A percentile compares a stretch with the other conserved stretches of the same genome.
Conservation (phyloP, 2,797 vertebrate genomes). For the Miopithecus talapoin region DNA sequence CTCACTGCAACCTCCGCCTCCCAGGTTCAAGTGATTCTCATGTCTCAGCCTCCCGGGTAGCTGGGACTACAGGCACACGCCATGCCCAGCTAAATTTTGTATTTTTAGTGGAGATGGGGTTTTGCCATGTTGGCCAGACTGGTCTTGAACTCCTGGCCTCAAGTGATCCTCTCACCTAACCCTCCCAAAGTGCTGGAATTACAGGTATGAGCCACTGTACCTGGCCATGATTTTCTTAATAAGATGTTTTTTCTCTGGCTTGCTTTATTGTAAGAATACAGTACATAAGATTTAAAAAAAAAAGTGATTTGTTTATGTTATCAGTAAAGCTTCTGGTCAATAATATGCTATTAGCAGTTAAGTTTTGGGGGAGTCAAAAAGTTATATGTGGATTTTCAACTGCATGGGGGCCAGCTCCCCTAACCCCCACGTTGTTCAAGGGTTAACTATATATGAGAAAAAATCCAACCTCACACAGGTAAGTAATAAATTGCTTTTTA, state of each 20-base stretch:
- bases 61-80: background rate
- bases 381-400: background rate
- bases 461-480: background rate
- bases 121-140: background rate
- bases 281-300: background rate
- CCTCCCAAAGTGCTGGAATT: background rate
- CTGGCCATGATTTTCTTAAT: background rate
- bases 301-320: background rate
- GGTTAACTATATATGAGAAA: conserved; percentile 1
- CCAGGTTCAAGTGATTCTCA: background rate
- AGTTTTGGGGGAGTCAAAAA: background rate
- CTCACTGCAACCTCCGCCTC: background rate
- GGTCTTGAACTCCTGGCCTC: background rate
- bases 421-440: background rate
- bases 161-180: background rate
- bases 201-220: background rate
- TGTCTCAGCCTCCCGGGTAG: background rate
- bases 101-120: background rate
- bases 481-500: background rate
- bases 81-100: background rate
- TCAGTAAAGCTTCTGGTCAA: background rate
- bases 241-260: background rate
- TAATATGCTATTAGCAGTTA: background rate
- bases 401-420: too few species aligned
- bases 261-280: background rate